These are phyloP conservation scores for Chlorocebus sabaeus DNA, from an alignment of 2,113 vertebrate species.

Conservation along the genomic window DNA sequence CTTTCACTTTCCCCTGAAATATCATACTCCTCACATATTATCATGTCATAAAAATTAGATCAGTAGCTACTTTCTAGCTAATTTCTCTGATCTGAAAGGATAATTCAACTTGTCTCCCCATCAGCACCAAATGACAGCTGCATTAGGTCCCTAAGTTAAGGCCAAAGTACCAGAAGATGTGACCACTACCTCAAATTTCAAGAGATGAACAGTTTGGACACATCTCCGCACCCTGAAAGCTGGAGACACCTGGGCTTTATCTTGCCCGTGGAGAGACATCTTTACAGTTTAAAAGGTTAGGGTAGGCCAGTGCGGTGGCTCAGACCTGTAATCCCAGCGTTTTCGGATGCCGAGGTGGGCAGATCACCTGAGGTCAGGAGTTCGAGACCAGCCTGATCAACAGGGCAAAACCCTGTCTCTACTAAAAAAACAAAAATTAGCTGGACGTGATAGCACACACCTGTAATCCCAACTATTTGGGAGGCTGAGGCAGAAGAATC, in stretches of 20 bases:
- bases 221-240: not conserved
- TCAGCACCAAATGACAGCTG: not conserved
- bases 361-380: too few relatives aligned
- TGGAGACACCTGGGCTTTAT: not conserved
- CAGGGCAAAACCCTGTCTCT: too few relatives aligned
- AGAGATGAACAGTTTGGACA: not conserved
- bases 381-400: too few relatives aligned
- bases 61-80: not conserved
- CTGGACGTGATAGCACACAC: rapidly evolving
- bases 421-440: too few relatives aligned
- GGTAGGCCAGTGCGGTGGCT: rapidly evolving
- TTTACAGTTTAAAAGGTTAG: not conserved
- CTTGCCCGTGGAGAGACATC: not conserved
- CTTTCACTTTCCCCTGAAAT: not conserved
- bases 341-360: too few relatives aligned
- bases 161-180: not conserved
- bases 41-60: not conserved
- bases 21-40: not conserved
- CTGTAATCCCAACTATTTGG: too few relatives aligned
- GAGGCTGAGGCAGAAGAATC: too few relatives aligned
- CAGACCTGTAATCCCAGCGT: too few relatives aligned
- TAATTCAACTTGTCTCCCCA: not conserved
- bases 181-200: not conserved
- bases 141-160: not conserved
- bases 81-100: not conserved